Percentiles rank a stretch among this genome's conserved stretches.
phyloP scores from a whole-genome alignment of 2,113 vertebrate genomes.

The Paramisgurnus dabryanus region DNA sequence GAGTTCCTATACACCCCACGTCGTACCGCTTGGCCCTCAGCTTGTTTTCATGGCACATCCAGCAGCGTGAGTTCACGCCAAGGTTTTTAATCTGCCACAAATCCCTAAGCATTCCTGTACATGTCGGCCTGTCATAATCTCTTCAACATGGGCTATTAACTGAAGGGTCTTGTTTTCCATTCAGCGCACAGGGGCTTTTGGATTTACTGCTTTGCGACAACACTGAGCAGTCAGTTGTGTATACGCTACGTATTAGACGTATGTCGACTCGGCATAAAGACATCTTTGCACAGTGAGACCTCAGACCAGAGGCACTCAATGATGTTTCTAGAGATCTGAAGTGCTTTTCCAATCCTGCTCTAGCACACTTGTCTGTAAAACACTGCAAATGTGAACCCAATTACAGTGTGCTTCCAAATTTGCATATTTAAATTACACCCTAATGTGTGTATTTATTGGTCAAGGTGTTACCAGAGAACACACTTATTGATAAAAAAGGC shows the following conservation, averaged over 20 bases:
- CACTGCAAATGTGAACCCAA: too few relatives aligned
- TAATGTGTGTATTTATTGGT: too few relatives aligned
- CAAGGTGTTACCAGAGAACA: too few relatives aligned
- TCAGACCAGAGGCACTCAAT: too few relatives aligned
- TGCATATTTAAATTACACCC: too few relatives aligned
- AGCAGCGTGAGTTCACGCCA: slow-evolving; percentile 45
- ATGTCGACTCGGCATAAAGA: background rate
- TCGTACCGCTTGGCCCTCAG: slow-evolving; percentile 24
- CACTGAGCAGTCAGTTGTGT: slow-evolving; percentile 7
- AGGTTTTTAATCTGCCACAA: slow-evolving; percentile 45
- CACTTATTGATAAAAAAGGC: too few relatives aligned
- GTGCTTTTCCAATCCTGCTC: too few relatives aligned
- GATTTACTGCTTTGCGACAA: slow-evolving; percentile 14
- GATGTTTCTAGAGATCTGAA: too few relatives aligned
- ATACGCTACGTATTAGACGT: background rate
- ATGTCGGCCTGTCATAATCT: slow-evolving; percentile 56
- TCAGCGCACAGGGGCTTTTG: slow-evolving; percentile 32
- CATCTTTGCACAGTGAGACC: background rate
- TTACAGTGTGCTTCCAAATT: too few relatives aligned
- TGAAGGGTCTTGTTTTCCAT: slow-evolving; percentile 39
- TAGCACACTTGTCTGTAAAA: too few relatives aligned
- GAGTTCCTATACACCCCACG: slow-evolving; percentile 20
- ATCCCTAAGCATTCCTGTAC: slow-evolving; percentile 47
- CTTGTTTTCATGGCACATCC: slow-evolving; percentile 33
- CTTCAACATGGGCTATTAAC: slow-evolving; percentile 49